Evolutionary conservation across 2,113 vertebrate genomes (phyloP).

Genomic region (Tretioscincus oriximinensis): DNA sequence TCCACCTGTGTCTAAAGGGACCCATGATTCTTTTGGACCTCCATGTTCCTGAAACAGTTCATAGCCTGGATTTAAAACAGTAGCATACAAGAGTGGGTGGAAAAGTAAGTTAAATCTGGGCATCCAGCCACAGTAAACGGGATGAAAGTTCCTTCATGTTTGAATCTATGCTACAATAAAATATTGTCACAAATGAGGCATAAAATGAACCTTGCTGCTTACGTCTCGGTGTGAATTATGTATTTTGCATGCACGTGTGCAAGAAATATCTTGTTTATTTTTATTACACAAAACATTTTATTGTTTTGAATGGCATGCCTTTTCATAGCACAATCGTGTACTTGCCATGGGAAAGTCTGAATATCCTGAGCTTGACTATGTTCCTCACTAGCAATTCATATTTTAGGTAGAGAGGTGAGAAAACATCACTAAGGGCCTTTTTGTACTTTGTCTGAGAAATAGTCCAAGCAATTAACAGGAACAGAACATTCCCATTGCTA

Average conservation of each 20-base stretch:
- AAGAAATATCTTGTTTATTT: conserved; percentile 8
- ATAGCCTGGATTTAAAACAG: conserved; percentile 55
- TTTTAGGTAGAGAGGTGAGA: neutral
- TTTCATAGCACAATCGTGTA: conserved; percentile 13
- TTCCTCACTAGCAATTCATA: neutral
- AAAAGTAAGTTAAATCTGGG: conserved; percentile 48
- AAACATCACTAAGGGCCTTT: too few species aligned
- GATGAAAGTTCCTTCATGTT: conserved; percentile 51
- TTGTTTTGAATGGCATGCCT: conserved; percentile 3
- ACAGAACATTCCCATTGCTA: too few species aligned
- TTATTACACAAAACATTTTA: too few species aligned
- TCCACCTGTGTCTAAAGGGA: conserved; percentile 13
- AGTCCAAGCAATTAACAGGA: too few species aligned
- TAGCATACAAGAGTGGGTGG: conserved; percentile 41
- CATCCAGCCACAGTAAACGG: conserved; percentile 62
- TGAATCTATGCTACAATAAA: conserved; percentile 57
- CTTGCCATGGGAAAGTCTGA: conserved; percentile 34
- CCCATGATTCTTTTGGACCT: conserved; percentile 25
- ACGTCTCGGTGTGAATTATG: neutral
- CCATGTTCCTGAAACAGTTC: conserved; percentile 38
- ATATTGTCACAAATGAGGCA: conserved; percentile 36
- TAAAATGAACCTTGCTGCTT: conserved; percentile 42
- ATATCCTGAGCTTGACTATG: conserved; percentile 30
- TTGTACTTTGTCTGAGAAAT: too few species aligned
- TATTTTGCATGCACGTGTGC: neutral